A percentile compares a stretch with the other conserved stretches of the same genome.
Conservation (phyloP, 2,888 invertebrate species). For the Gortyna flavago region DNA sequence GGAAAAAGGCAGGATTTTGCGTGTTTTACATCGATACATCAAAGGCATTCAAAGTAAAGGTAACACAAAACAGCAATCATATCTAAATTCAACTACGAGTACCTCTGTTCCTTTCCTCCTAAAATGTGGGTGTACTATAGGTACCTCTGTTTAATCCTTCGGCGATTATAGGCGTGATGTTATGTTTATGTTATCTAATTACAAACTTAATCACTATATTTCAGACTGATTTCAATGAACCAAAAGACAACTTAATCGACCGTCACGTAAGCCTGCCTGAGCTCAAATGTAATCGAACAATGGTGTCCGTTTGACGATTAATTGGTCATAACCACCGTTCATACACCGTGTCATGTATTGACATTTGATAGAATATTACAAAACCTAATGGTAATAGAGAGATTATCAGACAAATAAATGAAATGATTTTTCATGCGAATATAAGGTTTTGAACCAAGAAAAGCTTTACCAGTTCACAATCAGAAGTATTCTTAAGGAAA, state of each 20-base stretch:
- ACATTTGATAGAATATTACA: neutral
- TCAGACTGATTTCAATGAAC: neutral
- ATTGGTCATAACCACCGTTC: neutral
- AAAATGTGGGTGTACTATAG: neutral
- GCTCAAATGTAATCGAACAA: constrained; percentile 16
- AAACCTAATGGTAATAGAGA: neutral
- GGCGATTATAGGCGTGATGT: neutral
- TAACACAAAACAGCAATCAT: neutral
- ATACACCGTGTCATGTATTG: neutral
- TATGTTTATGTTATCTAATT: neutral
- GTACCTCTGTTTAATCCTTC: neutral
- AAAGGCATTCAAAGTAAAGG: neutral
- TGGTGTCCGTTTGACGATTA: neutral
- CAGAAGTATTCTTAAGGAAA: too few species aligned
- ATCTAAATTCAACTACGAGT: neutral
- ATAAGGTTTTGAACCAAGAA: neutral
- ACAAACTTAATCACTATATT: neutral
- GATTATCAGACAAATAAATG: too few species aligned
- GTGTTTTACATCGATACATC: neutral
- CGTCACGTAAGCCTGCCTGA: neutral
- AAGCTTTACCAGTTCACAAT: neutral
- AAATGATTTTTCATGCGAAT: too few species aligned
- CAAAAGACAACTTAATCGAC: constrained; percentile 1
- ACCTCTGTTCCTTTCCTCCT: too few species aligned
- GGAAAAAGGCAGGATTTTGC: neutral